These are phyloP conservation scores for Norana najaformis DNA, from an alignment of 2,888 invertebrate genomes.

Conservation along the genomic window DNA sequence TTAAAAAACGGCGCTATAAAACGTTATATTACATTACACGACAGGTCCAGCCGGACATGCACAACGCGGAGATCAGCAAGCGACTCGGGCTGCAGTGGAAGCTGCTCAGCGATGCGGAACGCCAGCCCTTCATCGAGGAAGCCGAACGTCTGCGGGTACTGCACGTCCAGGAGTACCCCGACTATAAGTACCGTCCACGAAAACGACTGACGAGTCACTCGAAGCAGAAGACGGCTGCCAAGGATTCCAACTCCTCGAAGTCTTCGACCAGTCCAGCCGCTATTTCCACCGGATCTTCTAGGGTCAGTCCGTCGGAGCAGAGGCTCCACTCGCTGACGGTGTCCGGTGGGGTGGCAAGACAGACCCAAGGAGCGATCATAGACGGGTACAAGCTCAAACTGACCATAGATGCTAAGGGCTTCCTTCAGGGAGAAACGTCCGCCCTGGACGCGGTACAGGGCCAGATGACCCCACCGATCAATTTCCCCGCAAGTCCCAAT, in stretches of 20 bases:
- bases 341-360: not conserved
- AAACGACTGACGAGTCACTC: conserved; percentile 68
- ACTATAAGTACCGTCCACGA: conserved; percentile 91
- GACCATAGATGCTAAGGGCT: not conserved
- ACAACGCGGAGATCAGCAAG: conserved; percentile 97
- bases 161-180: conserved; percentile 92
- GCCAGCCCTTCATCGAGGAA: conserved; percentile 85
- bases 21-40: not conserved
- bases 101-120: conserved; percentile 71
- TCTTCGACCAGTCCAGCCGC: not conserved
- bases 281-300: not conserved
- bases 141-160: conserved; percentile 86
- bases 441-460: not conserved
- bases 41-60: conserved; percentile 89
- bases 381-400: not conserved
- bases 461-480: not conserved
- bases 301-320: conserved; percentile 17
- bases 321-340: conserved; percentile 2
- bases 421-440: not conserved
- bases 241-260: not conserved
- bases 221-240: not conserved
- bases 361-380: not conserved
- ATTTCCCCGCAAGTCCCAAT: not conserved
- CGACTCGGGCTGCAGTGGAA: conserved; percentile 62
- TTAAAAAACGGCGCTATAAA: no score